phyloP scores from a whole-genome alignment of 2,888 invertebrate species.

The Atethmia centrago region DNA sequence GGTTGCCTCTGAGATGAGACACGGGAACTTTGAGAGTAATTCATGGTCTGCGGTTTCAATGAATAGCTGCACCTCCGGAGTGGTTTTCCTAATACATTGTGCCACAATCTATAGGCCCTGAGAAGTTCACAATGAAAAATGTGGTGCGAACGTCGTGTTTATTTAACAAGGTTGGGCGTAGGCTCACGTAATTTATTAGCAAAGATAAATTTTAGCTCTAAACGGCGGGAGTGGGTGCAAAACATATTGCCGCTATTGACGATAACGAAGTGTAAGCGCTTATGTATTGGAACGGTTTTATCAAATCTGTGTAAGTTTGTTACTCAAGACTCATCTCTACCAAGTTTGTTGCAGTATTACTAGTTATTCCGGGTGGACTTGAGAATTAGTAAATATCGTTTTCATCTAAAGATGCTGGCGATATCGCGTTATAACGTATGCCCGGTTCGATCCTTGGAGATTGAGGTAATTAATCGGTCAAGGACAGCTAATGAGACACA shows the following conservation, averaged over 20 bases:
- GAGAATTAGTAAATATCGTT: slow-evolving; percentile 33
- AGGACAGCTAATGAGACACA: too few relatives aligned
- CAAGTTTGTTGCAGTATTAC: slow-evolving; percentile 42
- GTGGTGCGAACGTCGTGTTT: slow-evolving; percentile 84
- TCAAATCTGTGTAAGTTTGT: slow-evolving; percentile 54
- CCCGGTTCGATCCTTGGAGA: not conserved
- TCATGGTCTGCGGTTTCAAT: slow-evolving; percentile 74
- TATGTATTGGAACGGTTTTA: slow-evolving; percentile 59
- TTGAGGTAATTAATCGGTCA: not conserved
- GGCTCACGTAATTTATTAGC: slow-evolving; percentile 83
- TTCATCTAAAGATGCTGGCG: slow-evolving; percentile 1
- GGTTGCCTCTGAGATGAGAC: slow-evolving; percentile 65
- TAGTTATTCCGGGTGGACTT: slow-evolving; percentile 28
- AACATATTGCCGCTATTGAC: slow-evolving; percentile 79
- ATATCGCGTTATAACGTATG: not conserved
- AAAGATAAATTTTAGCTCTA: slow-evolving; percentile 84
- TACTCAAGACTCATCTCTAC: slow-evolving; percentile 35
- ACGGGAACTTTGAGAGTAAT: slow-evolving; percentile 69
- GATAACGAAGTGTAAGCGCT: slow-evolving; percentile 72
- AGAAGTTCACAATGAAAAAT: slow-evolving; percentile 82
- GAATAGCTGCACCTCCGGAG: slow-evolving; percentile 70
- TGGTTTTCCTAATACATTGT: slow-evolving; percentile 62
- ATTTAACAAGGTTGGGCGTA: slow-evolving; percentile 80
- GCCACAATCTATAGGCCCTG: slow-evolving; percentile 67
- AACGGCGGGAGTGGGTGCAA: slow-evolving; percentile 71